These are phyloP conservation scores for Tympanuchus pallidicinctus DNA, from an alignment of 2,113 vertebrate species.

Conservation along the genomic window DNA sequence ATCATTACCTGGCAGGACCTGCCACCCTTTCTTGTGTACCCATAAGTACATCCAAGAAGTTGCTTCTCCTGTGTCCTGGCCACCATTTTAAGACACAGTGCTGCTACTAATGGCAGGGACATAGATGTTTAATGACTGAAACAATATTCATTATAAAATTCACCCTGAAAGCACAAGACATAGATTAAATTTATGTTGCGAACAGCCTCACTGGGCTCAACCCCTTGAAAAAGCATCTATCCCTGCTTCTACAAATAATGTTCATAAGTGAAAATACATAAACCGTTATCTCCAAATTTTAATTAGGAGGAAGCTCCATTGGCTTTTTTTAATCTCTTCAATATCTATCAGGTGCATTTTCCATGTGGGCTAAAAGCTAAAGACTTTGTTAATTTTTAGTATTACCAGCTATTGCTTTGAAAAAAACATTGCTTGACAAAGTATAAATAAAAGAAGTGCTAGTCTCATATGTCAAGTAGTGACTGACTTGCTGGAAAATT, in stretches of 20 bases:
- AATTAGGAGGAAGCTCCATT: not conserved
- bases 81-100: not conserved
- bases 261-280: not conserved
- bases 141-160: not conserved
- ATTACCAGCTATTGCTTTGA: not conserved
- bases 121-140: not conserved
- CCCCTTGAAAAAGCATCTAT: not conserved
- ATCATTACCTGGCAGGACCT: not conserved
- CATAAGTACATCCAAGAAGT: not conserved
- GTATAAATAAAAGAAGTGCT: not conserved
- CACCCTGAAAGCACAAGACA: not conserved
- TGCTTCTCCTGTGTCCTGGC: not conserved
- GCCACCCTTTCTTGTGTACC: too few relatives aligned
- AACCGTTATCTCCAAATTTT: not conserved
- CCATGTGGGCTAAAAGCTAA: not conserved
- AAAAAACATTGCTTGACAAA: not conserved
- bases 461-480: not conserved
- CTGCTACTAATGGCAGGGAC: not conserved
- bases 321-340: not conserved
- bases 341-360: not conserved
- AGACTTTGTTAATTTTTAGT: not conserved
- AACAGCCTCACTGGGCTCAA: not conserved
- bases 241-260: not conserved
- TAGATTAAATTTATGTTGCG: not conserved
- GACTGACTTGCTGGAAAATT: not conserved